phyloP scores from a whole-genome alignment of 1,140 invertebrate genomes.

The Phocides pigmalion region DNA sequence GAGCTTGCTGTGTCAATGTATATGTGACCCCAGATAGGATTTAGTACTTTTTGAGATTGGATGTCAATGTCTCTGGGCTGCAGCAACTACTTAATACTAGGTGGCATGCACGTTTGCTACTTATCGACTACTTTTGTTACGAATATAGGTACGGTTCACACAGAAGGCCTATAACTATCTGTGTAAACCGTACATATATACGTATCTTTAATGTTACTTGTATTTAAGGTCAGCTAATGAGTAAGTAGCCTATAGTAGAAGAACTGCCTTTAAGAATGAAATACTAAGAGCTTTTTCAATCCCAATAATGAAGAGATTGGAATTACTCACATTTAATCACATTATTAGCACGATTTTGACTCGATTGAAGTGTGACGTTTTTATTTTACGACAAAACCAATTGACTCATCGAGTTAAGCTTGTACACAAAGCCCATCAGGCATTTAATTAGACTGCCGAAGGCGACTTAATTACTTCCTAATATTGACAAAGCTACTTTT shows the following conservation, averaged over 20 bases:
- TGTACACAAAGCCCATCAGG: conserved; percentile 49
- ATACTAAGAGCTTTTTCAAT: neutral
- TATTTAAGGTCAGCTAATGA: neutral
- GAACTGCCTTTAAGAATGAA: neutral
- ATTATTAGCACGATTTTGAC: neutral
- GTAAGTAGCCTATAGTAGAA: neutral
- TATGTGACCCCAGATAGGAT: no score
- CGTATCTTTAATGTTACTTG: no score
- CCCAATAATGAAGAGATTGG: neutral
- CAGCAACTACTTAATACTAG: no score
- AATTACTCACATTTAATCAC: neutral
- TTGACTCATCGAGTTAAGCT: conserved; percentile 51
- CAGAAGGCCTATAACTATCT: no score
- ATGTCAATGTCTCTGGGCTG: no score
- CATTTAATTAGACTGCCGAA: conserved; percentile 66
- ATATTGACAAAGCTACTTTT: conserved; percentile 73
- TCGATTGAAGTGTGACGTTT: conserved; percentile 1
- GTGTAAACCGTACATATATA: no score
- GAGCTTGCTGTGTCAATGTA: no score
- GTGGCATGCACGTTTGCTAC: no score
- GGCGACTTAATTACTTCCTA: conserved; percentile 74
- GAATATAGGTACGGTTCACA: no score
- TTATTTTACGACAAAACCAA: conserved; percentile 42
- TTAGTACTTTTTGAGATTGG: no score
- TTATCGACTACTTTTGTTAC: no score